A percentile compares a stretch with the other conserved stretches of the same genome.
Conservation (phyloP, 2,797 vertebrate genomes). For the Champsocephalus gunnari region DNA sequence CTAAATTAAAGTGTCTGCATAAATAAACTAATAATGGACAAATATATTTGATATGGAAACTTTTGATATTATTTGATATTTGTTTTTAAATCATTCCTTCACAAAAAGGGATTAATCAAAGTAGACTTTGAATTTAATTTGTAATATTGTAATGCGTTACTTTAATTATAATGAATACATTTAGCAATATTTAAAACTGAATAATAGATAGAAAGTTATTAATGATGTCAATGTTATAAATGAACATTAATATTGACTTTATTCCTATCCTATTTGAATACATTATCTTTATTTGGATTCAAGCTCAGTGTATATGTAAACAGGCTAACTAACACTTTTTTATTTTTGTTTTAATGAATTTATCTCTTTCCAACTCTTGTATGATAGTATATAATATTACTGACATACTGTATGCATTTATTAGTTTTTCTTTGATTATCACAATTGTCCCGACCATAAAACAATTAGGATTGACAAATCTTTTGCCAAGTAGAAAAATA, state of each 20-base stretch:
- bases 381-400: conserved; percentile 25
- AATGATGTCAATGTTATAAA: background rate
- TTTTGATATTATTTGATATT: background rate
- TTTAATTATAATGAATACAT: conserved; percentile 9
- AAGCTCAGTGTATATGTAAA: background rate
- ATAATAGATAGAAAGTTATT: conserved; percentile 1
- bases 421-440: conserved; percentile 59
- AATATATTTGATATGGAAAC: conserved; percentile 2
- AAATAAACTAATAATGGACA: conserved; percentile 1
- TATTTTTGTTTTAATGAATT: background rate
- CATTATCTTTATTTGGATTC: background rate
- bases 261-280: background rate
- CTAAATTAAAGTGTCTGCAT: background rate
- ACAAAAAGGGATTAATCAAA: conserved; percentile 11
- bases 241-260: background rate
- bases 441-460: conserved; percentile 61
- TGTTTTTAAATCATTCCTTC: conserved; percentile 1
- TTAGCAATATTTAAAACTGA: background rate
- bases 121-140: conserved; percentile 4
- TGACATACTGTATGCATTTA: conserved; percentile 54
- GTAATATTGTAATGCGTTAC: conserved; percentile 23
- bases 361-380: conserved; percentile 7
- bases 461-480: conserved; percentile 59
- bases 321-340: too few species aligned
- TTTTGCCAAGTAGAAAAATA: conserved; percentile 61